Conservation (phyloP, 2,888 invertebrate genomes). For the Trichacis sp. region DNA sequence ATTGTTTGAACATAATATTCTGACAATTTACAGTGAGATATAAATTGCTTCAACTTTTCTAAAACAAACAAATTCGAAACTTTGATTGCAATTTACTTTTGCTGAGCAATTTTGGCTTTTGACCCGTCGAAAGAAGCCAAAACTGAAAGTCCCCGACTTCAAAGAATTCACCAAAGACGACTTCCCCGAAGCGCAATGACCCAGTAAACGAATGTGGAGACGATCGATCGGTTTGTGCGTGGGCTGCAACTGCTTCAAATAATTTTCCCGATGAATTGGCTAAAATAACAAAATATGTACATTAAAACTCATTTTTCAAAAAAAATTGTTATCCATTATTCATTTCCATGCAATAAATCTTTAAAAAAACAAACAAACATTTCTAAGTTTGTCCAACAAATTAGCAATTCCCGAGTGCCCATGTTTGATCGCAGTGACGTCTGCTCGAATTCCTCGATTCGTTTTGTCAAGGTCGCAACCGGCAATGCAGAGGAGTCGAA, state of each 20-base stretch:
- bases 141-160: conserved; percentile 76
- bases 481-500: conserved; percentile 76
- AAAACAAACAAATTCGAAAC: background rate
- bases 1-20: too few relatives aligned
- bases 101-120: conserved; percentile 65
- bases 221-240: conserved; percentile 72
- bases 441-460: conserved; percentile 79
- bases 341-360: background rate
- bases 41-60: too few relatives aligned
- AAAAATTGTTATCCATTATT: background rate
- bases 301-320: too few relatives aligned
- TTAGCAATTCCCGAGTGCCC: conserved; percentile 79
- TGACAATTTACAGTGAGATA: too few relatives aligned
- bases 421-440: conserved; percentile 82
- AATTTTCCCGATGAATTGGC: conserved; percentile 69
- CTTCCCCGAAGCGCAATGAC: conserved; percentile 81
- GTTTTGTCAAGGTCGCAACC: conserved; percentile 78
- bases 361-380: conserved; percentile 67
- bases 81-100: conserved; percentile 52
- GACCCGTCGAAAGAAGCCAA: conserved; percentile 75
- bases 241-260: conserved; percentile 76
- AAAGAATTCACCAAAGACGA: conserved; percentile 76
- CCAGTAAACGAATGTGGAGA: conserved; percentile 78
- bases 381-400: conserved; percentile 75
- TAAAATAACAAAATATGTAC: too few relatives aligned